A percentile compares a stretch with the other conserved stretches of the same genome.
These are phyloP conservation scores for Crotalus horridus DNA, from an alignment of 2,113 vertebrate genomes.

Conservation along the genomic window DNA sequence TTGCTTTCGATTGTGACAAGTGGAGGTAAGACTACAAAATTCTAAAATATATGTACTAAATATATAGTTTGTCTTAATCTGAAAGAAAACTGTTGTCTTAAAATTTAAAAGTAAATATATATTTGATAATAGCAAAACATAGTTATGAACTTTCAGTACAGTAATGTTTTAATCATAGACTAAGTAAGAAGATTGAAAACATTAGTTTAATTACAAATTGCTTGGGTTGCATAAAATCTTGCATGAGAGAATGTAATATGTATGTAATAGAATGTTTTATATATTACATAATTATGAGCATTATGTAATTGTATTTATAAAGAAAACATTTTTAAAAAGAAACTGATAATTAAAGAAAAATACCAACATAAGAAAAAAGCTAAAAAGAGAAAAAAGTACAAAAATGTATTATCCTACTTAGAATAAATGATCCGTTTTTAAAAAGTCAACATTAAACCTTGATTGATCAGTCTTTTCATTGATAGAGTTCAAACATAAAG, in stretches of 20 bases:
- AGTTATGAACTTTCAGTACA: neutral
- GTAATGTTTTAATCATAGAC: neutral
- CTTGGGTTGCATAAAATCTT: neutral
- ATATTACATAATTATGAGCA: neutral
- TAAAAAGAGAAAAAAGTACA: neutral
- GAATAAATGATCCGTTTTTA: neutral
- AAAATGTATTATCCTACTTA: neutral
- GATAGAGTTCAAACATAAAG: neutral
- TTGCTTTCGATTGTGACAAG: slow-evolving; percentile 96
- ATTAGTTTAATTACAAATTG: neutral
- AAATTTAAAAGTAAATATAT: neutral
- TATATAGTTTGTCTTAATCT: neutral
- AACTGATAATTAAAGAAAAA: neutral
- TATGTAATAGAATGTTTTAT: neutral
- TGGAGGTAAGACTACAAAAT: slow-evolving; percentile 78
- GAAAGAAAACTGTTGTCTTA: neutral
- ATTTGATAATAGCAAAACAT: neutral
- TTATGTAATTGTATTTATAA: neutral
- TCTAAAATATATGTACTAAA: neutral
- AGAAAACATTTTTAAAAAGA: neutral
- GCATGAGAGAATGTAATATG: neutral
- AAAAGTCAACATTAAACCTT: neutral
- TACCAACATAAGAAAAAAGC: neutral
- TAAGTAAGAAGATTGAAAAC: neutral
- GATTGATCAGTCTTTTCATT: neutral